Conservation (phyloP, 2,797 vertebrate species). For the Parotocinclus haroldoi region DNA sequence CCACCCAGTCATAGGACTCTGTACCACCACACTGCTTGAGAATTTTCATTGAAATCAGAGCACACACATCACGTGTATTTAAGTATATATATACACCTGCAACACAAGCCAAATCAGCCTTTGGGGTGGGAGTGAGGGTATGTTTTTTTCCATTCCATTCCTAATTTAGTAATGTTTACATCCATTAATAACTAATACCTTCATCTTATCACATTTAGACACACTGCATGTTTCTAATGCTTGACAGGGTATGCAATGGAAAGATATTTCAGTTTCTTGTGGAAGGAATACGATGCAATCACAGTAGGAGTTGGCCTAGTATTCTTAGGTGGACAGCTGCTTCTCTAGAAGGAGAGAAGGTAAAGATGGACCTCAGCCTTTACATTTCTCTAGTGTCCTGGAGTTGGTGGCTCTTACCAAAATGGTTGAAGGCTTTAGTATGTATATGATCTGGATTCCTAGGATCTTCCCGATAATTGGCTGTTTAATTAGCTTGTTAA, state of each 20-base stretch:
- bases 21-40: constrained; percentile 56
- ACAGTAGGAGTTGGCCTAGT: constrained; percentile 1
- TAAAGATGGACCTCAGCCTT: constrained; percentile 25
- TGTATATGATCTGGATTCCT: constrained; percentile 51
- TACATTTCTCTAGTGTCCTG: constrained; percentile 10
- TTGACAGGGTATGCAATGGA: constrained; percentile 44
- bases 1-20: constrained; percentile 48
- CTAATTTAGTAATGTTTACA: constrained; percentile 49
- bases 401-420: constrained; percentile 31
- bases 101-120: constrained; percentile 30
- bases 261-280: constrained; percentile 39
- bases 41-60: constrained; percentile 67
- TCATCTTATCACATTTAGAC: constrained; percentile 48
- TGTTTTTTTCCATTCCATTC: constrained; percentile 51
- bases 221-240: constrained; percentile 25
- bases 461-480: constrained; percentile 39
- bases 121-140: neutral
- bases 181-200: constrained; percentile 48
- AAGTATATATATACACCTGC: constrained; percentile 49
- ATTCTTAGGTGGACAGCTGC: constrained; percentile 25
- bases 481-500: constrained; percentile 42
- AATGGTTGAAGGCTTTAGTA: constrained; percentile 32
- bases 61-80: constrained; percentile 52
- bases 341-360: constrained; percentile 9
- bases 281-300: constrained; percentile 12